Base-by-base conservation (phyloP, 2,888 invertebrate species). In the Druceiella hillmani region DNA sequence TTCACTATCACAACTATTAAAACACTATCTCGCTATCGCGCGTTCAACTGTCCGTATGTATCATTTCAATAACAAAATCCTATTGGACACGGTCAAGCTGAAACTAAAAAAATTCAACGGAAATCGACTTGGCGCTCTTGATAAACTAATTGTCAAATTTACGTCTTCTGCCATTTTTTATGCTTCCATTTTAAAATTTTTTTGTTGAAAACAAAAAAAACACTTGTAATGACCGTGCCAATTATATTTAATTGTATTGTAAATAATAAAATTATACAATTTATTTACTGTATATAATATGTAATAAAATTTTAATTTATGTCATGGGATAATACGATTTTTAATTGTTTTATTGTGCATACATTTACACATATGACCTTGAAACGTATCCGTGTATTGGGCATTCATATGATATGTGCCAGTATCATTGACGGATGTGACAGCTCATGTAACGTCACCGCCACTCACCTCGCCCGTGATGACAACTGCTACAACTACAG, bases 391-490 rank as follows among this genome's bases (percentile, higher is more conserved):
- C 22, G 51, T 45, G 53, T 47, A 45, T 55, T 53, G 16, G 13
- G 16, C n/a, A 12, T 5, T 20, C 22, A 7, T 3, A 33, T 12
- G 31, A 30, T 22, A 26, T 35, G 34, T 38, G 38, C 32, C 34
- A 67, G 74, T 73, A 49, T 74, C 77, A 52, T 66, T 75, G 46
- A 68, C 73, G 52, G 75, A 74, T 54, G 71, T 70, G 48, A 67
- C 71, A 53, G 69, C 74, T 45, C 64, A 70, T 55, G 74, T 74
- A 55, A 66, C 72, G 9, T 67, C 71, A 32, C 68, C 68, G 15
- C 66, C 66, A 16, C 59, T 64, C 45, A 68, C 70, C 41, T 66
- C 71, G 34, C 64, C 71, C n/a, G 59, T 69, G 16, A 64, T 65
- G 51, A 56, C 60, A 35, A 55, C 59, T 3, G 49, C 57, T 36